Conservation (phyloP, 2,113 vertebrate species). For the Epinephelus fuscoguttatus region DNA sequence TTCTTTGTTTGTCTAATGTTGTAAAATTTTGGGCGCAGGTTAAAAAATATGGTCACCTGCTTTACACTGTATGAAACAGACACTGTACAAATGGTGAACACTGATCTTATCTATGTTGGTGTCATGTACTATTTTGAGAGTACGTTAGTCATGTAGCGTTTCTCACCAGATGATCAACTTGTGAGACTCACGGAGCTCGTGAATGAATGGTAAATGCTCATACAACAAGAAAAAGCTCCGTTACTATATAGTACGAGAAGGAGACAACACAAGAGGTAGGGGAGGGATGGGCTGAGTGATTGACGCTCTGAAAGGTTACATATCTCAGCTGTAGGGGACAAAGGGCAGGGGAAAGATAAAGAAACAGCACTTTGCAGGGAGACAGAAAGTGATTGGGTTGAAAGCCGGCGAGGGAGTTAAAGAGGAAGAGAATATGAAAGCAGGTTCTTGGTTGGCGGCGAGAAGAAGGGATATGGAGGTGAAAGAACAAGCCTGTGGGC, state of each 20-base stretch:
- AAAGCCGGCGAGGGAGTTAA: conserved; percentile 43
- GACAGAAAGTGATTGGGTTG: conserved; percentile 38
- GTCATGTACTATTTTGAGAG: background rate
- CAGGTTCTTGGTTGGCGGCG: conserved; percentile 22
- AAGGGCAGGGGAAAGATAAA: conserved; percentile 53
- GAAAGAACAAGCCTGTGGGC: conserved; percentile 65
- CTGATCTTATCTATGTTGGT: background rate
- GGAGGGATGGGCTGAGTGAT: conserved; percentile 5
- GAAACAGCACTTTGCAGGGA: conserved; percentile 46
- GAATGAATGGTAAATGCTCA: background rate
- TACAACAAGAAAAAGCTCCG: background rate
- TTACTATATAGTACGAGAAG: background rate
- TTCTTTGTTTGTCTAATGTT: background rate
- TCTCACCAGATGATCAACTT: background rate
- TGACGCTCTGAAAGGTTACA: conserved; percentile 20
- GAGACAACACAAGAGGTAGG: background rate
- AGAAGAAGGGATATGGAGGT: conserved; percentile 42
- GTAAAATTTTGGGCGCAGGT: background rate
- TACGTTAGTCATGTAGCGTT: background rate
- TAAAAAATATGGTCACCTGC: background rate
- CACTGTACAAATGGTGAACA: background rate
- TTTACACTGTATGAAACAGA: background rate
- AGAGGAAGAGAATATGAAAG: conserved; percentile 43
- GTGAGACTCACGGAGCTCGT: background rate
- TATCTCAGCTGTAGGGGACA: conserved; percentile 39